Evolutionary conservation across 2,113 vertebrate genomes (phyloP).

Genomic region (Eolophus roseicapilla): DNA sequence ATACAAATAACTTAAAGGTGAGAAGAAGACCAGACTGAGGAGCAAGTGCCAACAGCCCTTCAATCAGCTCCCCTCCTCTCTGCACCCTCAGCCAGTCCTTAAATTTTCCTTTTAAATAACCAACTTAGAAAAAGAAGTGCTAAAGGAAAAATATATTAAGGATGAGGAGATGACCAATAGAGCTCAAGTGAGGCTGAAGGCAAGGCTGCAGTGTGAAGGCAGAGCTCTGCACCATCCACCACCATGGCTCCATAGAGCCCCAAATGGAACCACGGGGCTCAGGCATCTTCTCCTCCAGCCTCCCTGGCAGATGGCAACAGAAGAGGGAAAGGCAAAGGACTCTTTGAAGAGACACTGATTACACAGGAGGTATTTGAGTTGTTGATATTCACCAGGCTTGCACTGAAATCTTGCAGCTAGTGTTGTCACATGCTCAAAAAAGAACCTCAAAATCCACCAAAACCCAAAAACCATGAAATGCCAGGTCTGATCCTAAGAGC

Average conservation of each 20-base stretch:
- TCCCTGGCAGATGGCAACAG: not conserved
- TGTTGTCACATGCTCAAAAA: rapidly evolving
- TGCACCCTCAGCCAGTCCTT: not conserved
- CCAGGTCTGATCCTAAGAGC: not conserved
- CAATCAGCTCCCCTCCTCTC: not conserved
- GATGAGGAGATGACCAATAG: not conserved
- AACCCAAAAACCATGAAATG: not conserved
- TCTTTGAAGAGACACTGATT: not conserved
- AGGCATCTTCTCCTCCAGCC: not conserved
- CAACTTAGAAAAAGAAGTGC: not conserved
- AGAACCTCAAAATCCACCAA: not conserved
- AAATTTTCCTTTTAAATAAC: not conserved
- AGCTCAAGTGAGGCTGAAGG: rapidly evolving
- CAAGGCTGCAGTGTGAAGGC: rapidly evolving
- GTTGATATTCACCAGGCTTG: not conserved
- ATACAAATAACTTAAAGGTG: constrained; percentile 58
- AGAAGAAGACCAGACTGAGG: not conserved
- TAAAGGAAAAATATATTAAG: not conserved
- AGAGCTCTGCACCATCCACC: not conserved
- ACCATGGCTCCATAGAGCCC: rapidly evolving
- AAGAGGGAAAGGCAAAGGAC: not conserved
- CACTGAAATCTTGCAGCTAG: not conserved
- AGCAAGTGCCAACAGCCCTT: not conserved
- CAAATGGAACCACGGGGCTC: rapidly evolving
- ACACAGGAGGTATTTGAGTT: not conserved